phyloP scores from a whole-genome alignment of 1,140 invertebrate genomes.

The Drosophila carrolli region DNA sequence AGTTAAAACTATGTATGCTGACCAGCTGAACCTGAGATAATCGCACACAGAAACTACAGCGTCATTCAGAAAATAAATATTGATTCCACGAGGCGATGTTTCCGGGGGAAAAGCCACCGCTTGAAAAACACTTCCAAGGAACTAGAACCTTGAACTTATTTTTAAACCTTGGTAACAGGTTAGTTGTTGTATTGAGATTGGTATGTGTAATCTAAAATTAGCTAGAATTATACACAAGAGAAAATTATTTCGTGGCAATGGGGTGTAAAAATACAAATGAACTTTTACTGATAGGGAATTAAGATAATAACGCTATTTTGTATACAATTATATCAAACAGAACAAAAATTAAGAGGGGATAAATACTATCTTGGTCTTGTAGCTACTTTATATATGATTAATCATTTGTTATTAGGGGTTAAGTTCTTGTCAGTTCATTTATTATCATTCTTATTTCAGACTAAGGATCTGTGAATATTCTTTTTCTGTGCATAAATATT shows the following conservation, averaged over 20 bases:
- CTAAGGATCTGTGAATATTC: neutral
- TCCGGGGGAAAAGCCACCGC: conserved; percentile 39
- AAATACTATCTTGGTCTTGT: too few relatives aligned
- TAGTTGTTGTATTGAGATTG: neutral
- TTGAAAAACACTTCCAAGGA: conserved; percentile 34
- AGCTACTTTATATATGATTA: too few relatives aligned
- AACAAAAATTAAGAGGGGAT: too few relatives aligned
- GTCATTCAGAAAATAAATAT: conserved; percentile 43
- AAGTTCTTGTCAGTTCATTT: too few relatives aligned
- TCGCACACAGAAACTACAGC: conserved; percentile 15
- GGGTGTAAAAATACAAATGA: too few relatives aligned
- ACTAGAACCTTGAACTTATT: conserved; percentile 37
- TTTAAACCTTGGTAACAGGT: conserved; percentile 4
- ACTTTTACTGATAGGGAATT: too few relatives aligned
- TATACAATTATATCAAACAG: too few relatives aligned
- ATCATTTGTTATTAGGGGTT: too few relatives aligned
- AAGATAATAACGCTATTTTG: too few relatives aligned
- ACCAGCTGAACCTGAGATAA: conserved; percentile 44
- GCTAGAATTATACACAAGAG: conserved; percentile 2
- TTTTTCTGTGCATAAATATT: conserved; percentile 8
- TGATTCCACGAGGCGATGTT: conserved; percentile 29
- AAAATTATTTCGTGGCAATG: conserved; percentile 1
- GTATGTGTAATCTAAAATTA: conserved; percentile 2
- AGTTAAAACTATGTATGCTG: conserved; percentile 20
- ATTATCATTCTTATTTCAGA: too few relatives aligned